These are phyloP conservation scores for Proterorhinus semilunaris DNA, from an alignment of 2,113 vertebrate species.

Conservation along the genomic window DNA sequence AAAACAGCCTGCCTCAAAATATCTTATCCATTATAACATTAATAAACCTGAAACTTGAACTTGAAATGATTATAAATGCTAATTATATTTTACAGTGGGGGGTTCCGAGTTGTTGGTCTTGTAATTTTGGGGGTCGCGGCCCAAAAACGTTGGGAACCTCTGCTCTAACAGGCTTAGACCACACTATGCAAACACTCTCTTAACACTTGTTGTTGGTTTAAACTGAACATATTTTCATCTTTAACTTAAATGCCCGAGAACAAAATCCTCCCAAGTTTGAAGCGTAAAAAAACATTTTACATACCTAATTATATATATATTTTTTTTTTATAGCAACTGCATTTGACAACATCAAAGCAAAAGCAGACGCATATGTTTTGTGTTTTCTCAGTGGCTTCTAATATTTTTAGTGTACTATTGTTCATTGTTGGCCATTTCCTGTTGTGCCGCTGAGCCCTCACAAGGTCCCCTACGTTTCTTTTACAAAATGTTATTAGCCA, in stretches of 20 bases:
- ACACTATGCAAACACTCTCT: background rate
- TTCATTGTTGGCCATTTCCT: slow-evolving; percentile 59
- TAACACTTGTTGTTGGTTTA: background rate
- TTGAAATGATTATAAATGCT: no score
- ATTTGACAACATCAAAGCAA: background rate
- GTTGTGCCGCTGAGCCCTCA: slow-evolving; percentile 13
- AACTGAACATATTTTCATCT: no score
- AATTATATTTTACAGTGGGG: no score
- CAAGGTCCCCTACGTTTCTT: background rate
- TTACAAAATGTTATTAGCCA: slow-evolving; percentile 10
- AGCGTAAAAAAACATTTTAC: background rate
- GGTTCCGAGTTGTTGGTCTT: no score
- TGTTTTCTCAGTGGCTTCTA: background rate
- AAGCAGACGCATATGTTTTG: background rate
- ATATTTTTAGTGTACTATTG: slow-evolving; percentile 43
- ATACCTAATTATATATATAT: background rate
- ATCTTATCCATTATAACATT: no score
- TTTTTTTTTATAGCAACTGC: background rate
- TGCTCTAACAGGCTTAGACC: background rate
- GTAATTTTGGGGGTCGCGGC: no score
- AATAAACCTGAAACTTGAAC: no score
- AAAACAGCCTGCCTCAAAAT: no score
- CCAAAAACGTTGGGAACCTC: no score
- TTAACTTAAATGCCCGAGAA: no score
- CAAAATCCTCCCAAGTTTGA: no score